A percentile compares a stretch with the other conserved stretches of the same genome.
phyloP scores from a whole-genome alignment of 2,113 vertebrate species.

The Chloroceryle aenea region DNA sequence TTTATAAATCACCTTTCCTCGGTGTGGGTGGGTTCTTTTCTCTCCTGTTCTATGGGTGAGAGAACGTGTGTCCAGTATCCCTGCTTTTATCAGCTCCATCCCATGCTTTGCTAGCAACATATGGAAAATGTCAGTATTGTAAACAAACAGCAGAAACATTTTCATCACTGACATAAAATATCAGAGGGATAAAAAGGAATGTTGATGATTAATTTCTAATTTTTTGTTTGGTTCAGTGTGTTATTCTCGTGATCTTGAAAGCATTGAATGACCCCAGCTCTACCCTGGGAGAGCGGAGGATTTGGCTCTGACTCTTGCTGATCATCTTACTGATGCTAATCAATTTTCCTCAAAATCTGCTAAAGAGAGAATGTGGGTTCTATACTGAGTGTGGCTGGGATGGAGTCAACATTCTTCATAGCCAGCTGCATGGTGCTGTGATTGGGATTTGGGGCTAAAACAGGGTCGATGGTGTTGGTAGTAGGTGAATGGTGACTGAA shows the following conservation, averaged over 20 bases:
- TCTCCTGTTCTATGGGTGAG: not conserved
- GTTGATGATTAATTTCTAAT: not conserved
- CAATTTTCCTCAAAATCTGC: not conserved
- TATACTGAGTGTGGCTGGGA: not conserved
- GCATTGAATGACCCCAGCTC: rapidly evolving
- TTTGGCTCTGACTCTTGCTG: not conserved
- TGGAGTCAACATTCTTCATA: not conserved
- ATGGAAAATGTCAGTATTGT: not conserved
- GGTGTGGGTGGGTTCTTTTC: rapidly evolving
- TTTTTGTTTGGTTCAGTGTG: not conserved
- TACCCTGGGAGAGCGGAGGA: not conserved
- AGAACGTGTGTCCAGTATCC: not conserved
- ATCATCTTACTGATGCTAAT: not conserved
- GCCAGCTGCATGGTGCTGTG: not conserved
- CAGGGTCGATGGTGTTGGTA: not conserved
- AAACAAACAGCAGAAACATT: not conserved
- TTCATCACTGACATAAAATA: not conserved
- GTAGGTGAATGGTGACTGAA: not conserved
- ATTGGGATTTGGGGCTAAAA: not conserved
- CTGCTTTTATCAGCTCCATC: not conserved
- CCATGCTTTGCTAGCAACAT: not conserved
- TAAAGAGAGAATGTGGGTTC: not conserved
- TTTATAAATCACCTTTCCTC: not conserved
- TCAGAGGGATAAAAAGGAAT: not conserved
- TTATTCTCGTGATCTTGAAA: not conserved